These are phyloP conservation scores for Drosophila sp. DNA, from an alignment of 1,140 invertebrate species.

Conservation along the genomic window DNA sequence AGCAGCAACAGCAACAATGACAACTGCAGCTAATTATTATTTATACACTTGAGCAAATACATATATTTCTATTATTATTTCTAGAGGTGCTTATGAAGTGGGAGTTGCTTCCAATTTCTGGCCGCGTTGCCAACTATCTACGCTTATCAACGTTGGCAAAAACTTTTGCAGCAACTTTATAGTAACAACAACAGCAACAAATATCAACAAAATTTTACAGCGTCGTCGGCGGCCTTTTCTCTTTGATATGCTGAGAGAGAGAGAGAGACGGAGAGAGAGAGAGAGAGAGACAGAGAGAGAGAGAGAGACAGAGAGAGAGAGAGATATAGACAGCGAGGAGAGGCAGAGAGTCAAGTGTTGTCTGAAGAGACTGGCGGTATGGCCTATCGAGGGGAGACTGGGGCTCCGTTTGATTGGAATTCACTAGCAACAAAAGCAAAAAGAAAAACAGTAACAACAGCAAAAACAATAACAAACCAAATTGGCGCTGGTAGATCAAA, in stretches of 20 bases:
- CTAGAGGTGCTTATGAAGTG: constrained; percentile 6
- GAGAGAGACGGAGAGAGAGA: neutral
- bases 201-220: constrained; percentile 55
- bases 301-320: neutral
- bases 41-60: constrained; percentile 31
- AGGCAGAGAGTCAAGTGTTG: constrained; percentile 19
- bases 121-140: constrained; percentile 51
- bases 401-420: constrained; percentile 51
- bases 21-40: constrained; percentile 53
- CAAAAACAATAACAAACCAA: constrained; percentile 38
- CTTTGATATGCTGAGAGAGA: constrained; percentile 31
- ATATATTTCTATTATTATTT: constrained; percentile 10
- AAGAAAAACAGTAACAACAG: constrained; percentile 24
- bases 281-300: neutral
- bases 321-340: neutral
- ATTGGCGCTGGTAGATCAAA: constrained; percentile 55
- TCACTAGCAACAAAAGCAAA: constrained; percentile 21
- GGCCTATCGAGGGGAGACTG: constrained; percentile 1
- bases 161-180: constrained; percentile 39
- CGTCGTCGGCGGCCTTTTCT: constrained; percentile 46
- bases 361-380: neutral
- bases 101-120: neutral
- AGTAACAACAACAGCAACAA: constrained; percentile 32
- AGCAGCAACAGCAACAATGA: constrained; percentile 25
- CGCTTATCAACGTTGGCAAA: constrained; percentile 42